Conservation (phyloP, 2,113 vertebrate genomes). For the Electrona antarctica region DNA sequence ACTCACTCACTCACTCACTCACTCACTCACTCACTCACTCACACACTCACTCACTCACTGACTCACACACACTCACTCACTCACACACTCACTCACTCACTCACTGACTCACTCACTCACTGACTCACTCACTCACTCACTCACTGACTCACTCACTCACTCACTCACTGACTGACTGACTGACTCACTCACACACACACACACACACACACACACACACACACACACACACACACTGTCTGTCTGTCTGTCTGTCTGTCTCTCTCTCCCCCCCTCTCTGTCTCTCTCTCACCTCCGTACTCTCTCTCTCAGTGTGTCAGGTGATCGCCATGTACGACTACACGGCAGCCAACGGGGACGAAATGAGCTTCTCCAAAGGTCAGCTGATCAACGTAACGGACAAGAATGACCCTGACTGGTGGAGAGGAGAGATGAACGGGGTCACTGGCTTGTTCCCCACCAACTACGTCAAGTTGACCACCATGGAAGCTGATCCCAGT, state of each 20-base stretch:
- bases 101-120: too few species aligned
- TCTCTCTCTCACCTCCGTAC: too few species aligned
- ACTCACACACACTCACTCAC: too few species aligned
- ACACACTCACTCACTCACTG: neutral
- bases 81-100: too few species aligned
- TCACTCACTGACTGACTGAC: too few species aligned
- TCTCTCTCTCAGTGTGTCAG: conserved; percentile 83
- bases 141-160: too few species aligned
- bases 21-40: neutral
- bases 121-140: too few species aligned
- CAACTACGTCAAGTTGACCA: conserved; percentile 94
- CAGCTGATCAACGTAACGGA: conserved; percentile 91
- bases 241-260: too few species aligned
- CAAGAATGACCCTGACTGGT: conserved; percentile 93
- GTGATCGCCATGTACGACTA: conserved; percentile 97
- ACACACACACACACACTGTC: neutral
- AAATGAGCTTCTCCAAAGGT: conserved; percentile 92
- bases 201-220: neutral
- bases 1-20: neutral
- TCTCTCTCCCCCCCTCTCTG: neutral
- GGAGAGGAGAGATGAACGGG: conserved; percentile 92
- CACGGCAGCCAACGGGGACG: conserved; percentile 87
- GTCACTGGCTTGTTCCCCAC: conserved; percentile 91
- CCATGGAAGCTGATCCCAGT: conserved; percentile 88
- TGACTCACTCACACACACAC: too few species aligned